These are phyloP conservation scores for Orthonyx spaldingii DNA, from an alignment of 2,113 vertebrate species.

Conservation along the genomic window DNA sequence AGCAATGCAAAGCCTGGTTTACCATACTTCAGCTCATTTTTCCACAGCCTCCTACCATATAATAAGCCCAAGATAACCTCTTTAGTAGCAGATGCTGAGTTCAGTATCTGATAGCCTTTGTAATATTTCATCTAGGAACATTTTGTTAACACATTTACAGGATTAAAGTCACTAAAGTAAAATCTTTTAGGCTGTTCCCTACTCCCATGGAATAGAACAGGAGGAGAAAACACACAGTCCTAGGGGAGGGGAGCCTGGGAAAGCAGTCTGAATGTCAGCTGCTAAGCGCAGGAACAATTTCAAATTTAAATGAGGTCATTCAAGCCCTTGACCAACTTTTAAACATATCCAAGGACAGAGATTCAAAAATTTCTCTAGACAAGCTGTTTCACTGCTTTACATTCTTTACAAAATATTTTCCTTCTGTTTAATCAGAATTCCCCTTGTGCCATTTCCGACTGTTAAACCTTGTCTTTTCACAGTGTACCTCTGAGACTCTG, in stretches of 20 bases:
- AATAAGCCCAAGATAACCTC: background rate
- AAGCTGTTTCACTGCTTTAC: background rate
- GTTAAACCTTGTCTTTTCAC: background rate
- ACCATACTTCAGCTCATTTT: background rate
- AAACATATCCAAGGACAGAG: background rate
- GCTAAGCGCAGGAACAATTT: background rate
- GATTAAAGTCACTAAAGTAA: background rate
- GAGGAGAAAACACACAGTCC: background rate
- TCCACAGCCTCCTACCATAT: background rate
- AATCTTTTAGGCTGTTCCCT: background rate
- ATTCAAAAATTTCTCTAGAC: background rate
- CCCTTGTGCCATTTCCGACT: background rate
- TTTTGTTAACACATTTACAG: background rate
- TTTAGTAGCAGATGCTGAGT: background rate
- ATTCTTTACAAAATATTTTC: background rate
- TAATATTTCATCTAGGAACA: background rate
- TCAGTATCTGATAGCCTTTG: background rate
- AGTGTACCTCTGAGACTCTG: rapidly evolving
- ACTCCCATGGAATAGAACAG: background rate
- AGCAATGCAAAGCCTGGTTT: background rate
- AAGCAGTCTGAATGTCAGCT: background rate
- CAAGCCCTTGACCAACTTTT: background rate
- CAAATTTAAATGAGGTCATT: background rate
- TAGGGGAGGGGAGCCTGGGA: background rate
- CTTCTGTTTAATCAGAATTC: background rate